A percentile compares a stretch with the other conserved stretches of the same genome.
Conservation (phyloP, 1,140 invertebrate species). For the Pseudoatta argentina region DNA sequence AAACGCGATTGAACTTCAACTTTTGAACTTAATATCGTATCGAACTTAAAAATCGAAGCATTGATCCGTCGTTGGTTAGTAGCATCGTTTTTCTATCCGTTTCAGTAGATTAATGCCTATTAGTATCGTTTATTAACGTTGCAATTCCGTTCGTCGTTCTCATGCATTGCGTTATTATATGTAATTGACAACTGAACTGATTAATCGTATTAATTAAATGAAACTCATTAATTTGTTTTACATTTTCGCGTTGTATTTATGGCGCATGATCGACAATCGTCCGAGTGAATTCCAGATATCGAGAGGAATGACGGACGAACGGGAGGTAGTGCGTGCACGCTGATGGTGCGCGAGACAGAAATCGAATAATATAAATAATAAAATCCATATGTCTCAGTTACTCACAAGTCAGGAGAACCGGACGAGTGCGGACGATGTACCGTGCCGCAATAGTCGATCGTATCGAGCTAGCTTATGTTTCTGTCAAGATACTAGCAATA, state of each 20-base stretch:
- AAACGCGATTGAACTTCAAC: not conserved
- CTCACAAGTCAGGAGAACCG: not conserved
- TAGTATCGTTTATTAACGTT: conserved; percentile 46
- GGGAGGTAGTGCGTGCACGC: not conserved
- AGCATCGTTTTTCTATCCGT: conserved; percentile 11
- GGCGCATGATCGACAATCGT: conserved; percentile 9
- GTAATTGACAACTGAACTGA: conserved; percentile 37
- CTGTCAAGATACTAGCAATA: too few relatives aligned
- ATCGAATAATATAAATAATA: conserved; percentile 53
- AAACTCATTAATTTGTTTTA: conserved; percentile 32
- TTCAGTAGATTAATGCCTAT: conserved; percentile 37
- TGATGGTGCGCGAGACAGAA: not conserved
- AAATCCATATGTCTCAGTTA: conserved; percentile 29
- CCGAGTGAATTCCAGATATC: conserved; percentile 24
- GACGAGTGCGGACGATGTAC: not conserved
- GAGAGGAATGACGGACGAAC: not conserved
- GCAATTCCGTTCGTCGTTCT: conserved; percentile 43
- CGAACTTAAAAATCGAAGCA: conserved; percentile 13
- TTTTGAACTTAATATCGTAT: not conserved
- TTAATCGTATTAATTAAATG: conserved; percentile 56
- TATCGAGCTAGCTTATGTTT: not conserved
- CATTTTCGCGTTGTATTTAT: conserved; percentile 13
- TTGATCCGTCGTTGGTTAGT: conserved; percentile 4
- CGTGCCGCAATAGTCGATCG: conserved; percentile 1
- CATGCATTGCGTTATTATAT: conserved; percentile 23